Base-by-base conservation (phyloP, 2,888 invertebrate species). In the Phymatocera aterrima region DNA sequence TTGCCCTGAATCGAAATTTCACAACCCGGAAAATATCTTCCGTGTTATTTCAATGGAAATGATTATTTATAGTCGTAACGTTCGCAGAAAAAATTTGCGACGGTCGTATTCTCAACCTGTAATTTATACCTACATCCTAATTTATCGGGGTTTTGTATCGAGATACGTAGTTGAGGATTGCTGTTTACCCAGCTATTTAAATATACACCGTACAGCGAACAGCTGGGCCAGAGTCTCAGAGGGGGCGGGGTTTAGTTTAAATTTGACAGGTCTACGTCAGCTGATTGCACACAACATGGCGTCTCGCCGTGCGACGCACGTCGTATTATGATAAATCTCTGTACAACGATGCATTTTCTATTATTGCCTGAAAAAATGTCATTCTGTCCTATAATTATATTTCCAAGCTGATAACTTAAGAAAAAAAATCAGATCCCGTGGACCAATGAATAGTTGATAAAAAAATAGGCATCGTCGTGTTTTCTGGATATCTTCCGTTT, bases 261-360 rank as follows among this genome's bases (percentile, higher is more conserved):
- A 51, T 72, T 51, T 72, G 72, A 51, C 72, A 72, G 72, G 15
- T 43, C 15, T 68, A 46, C 68, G 68, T 68, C 43, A 68, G 68
- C 43, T 68, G 68, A 28, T 68, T 46, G 21, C 43, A 28, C 28
- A 72, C 51, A 72, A 72, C 21, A 72, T 72, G 72, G 72, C 72
- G 51, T 72, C 51, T 18, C 18, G 28, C 10, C 18, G 15, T 10
- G 31, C 34, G 34, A 12, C n/a, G 64, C 34, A 31, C 60, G 15
- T 60, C 31, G 60, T 60, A 24, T 1, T 28, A 5, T 28, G 4
- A 28, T 15, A 57, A 57, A 28, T 15, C 28, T 28, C 24, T 28
- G 57, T 8, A 28, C 21, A 43, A 43, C 48, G 18, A 51, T 51
- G 10, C 43, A 31, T 34, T 12, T n/a, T 51, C 8, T 37, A n/a